Conservation (phyloP, 2,797 vertebrate genomes). For the Cryptoblepharus egeriae region DNA sequence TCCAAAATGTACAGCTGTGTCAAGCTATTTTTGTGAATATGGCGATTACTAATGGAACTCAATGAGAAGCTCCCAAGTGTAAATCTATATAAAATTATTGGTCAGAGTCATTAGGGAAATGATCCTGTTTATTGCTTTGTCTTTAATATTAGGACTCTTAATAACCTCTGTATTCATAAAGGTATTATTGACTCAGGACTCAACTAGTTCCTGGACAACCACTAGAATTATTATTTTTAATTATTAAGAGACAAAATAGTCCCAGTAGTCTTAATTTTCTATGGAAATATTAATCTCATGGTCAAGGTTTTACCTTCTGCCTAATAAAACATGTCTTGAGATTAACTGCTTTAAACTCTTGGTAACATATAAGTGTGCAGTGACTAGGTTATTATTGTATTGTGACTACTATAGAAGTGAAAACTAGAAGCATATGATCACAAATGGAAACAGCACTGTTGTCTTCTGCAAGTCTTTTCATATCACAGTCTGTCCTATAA, state of each 20-base stretch:
- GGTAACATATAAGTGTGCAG: conserved; percentile 29
- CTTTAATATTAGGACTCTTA: conserved; percentile 60
- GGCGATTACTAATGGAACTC: conserved; percentile 51
- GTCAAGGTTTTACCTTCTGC: conserved; percentile 49
- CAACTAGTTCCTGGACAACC: conserved; percentile 51
- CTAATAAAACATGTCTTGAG: conserved; percentile 50
- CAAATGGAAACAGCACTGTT: not conserved
- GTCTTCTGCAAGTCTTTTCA: conserved; percentile 5
- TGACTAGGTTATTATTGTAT: conserved; percentile 43
- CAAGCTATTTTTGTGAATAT: conserved; percentile 47
- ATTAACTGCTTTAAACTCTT: conserved; percentile 48
- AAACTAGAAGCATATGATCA: not conserved
- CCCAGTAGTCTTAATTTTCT: conserved; percentile 57
- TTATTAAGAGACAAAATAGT: conserved; percentile 57
- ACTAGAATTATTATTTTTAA: conserved; percentile 63
- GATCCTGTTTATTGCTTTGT: conserved; percentile 56
- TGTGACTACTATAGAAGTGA: conserved; percentile 44
- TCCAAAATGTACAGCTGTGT: conserved; percentile 10
- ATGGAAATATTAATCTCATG: conserved; percentile 62
- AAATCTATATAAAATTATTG: conserved; percentile 64
- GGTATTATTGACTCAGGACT: conserved; percentile 44
- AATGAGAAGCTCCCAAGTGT: conserved; percentile 40
- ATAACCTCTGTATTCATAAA: conserved; percentile 54
- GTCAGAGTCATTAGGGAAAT: conserved; percentile 60
- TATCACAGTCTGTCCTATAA: not conserved